Base-by-base conservation (phyloP, 2,888 invertebrate species). In the Dynastes grantii region DNA sequence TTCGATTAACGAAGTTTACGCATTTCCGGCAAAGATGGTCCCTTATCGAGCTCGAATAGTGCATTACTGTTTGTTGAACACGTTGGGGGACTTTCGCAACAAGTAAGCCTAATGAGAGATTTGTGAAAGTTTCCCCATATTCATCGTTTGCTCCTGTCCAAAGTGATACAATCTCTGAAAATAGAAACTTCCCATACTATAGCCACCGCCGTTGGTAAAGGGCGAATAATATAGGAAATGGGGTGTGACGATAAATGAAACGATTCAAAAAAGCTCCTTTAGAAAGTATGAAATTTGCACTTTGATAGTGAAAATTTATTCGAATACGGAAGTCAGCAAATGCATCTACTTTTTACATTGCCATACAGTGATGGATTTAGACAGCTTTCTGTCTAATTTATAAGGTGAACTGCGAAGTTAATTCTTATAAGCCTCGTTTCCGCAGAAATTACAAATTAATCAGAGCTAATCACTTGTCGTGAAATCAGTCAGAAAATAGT, bases 41-140 rank as follows among this genome's bases (percentile, higher is more conserved):
- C 13, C 22, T 61, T 22, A 75, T n/a, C 61, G 27, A 9, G 27
- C 40, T 13, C 5, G 22, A 49, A 61, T 32, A 61, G 29, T 45
- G 27, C 27, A 45, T 73, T 61, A 45, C 27, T 9, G 11, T 45
- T 61, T 11, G 22, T n/a, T 61, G 58, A 63, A 75, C 22, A 55
- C 27, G 22, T 45, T 51, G 9, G 29, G 61, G 40, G 73, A 75
- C 55, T 75, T 49, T 75, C 61, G 71, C 71, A 71, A 75, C 73
- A 75, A 75, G 73, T 75, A 75, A 61, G 11, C 61, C 61, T 75
- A 75, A 75, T 75, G 63, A 75, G 45, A 61, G 45, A 45, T 55
- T 55, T 29, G 45, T 9, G 29, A 27, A 75, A 75, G 61, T 75
- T 75, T 63, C 29, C 61, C 73, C 61, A 75, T 63, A 75, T 40